Base-by-base conservation (phyloP, 2,113 vertebrate genomes). In the Calidris pygmaea region DNA sequence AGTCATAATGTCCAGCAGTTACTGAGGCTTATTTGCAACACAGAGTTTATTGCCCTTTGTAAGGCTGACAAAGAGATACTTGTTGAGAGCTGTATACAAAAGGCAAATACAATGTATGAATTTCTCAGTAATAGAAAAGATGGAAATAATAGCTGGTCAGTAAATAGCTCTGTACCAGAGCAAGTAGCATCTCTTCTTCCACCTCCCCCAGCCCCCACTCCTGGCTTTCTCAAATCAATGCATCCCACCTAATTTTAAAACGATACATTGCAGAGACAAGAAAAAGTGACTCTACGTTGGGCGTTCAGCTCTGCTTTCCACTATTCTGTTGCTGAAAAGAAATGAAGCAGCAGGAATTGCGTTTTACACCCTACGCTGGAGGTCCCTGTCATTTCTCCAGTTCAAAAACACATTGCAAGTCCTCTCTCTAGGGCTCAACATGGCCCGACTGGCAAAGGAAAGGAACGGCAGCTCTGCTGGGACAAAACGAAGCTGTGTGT, bases 31-130 rank as follows among this genome's bases (percentile, higher is more conserved):
- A 97, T 97, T 98, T 97, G 97, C 96, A 96, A 95, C 97, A 78
- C 86, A 96, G 97, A 97, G 97, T 98, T 98, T 97, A 98, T 97
- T 98, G 98, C 97, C 95, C 97, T 98, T 98, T 98, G 97, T 97
- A 68, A 93, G 22, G 16, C 92, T 96, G 89, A 98, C 98, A 98
- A 98, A 98, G 97, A 80, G 87, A 93, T 95, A 71, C 96, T 98
- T 98, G 98, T 98, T 98, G 89, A 96, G 91, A 91, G 91, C 96
- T 83, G 92, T 73, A 96, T 95, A 98, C 96, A 98, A 98, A 98
- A 98, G 97, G 97, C 98, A 98, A 98, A 98, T 91, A 98, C 97
- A 97, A 98, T 95, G 97, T 97, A 97, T 97, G 98, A 97, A 98
- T 97, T 98, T 98, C 97, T 97, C 97, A 96, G 97, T 84, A 82